phyloP scores from a whole-genome alignment of 2,113 vertebrate species.

The Euleptes europaea region DNA sequence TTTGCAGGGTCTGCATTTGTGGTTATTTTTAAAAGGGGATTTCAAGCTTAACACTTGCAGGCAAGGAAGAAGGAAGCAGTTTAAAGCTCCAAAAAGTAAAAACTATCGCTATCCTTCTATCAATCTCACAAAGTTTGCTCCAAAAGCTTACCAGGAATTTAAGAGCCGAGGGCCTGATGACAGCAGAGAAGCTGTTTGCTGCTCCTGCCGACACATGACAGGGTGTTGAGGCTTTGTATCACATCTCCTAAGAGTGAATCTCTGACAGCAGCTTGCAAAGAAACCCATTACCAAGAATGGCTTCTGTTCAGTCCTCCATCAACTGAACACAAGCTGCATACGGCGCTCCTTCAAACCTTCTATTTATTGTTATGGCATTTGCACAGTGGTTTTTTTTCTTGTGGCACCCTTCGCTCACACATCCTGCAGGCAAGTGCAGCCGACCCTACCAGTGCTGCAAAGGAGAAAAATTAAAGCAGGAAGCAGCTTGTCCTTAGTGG shows the following conservation, averaged over 20 bases:
- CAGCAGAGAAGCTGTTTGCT: accelerated
- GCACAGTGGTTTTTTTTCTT: no score
- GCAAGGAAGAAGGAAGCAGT: no score
- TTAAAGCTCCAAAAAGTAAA: not conserved
- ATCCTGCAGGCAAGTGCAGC: no score
- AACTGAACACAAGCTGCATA: not conserved
- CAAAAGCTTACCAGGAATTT: not conserved
- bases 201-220: not conserved
- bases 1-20: not conserved
- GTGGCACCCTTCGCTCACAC: no score
- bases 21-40: not conserved
- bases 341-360: no score
- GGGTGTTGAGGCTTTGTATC: not conserved
- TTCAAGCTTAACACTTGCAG: not conserved
- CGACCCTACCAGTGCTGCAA: no score
- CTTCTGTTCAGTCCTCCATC: not conserved
- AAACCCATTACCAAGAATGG: not conserved
- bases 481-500: no score
- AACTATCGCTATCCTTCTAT: not conserved
- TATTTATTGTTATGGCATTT: no score
- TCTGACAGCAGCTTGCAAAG: no score
- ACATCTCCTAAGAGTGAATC: accelerated
- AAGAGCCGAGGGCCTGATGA: not conserved
- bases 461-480: no score
- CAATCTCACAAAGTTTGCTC: not conserved